Evolutionary conservation across 1,140 invertebrate genomes (phyloP), one percentile per base, ranked within the genome.

Genomic region (Wiebesia pumilae): DNA sequence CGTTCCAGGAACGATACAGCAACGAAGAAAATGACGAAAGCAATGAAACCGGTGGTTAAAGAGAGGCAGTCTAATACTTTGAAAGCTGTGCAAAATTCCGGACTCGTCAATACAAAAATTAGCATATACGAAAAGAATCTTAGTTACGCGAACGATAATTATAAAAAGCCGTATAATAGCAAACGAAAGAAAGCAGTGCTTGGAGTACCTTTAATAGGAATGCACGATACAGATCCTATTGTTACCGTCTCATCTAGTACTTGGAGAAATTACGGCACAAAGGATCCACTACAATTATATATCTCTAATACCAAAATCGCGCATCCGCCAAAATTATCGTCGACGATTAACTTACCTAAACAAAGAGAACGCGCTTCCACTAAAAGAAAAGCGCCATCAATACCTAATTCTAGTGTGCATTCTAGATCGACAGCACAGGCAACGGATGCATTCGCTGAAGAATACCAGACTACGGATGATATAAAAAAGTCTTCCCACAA

Each of bases 191-290:
- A 73, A 67, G 27, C 38, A 33, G 47, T 69, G n/a, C 24, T 69
- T n/a, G 69, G 62, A 0, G 93, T 94, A n/a, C 93, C 93, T 3
- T 81, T 94, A 21, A 91, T 93, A 0, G 93, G 93, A 4, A 94
- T 93, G 93, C 93, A 93, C 43, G 91, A 91, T 27, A 90, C 91
- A 30, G 90, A 90, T 71, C n/a, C 91, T 0, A 89, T 91, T 0
- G 85, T 91, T 84, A 38, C 82, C 79, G 7, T 33, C 89, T 0
- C 83, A 71, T 6, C 78, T 51, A 9, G 84, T 65, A 38, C 47
- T 88, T 51, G 54, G 83, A 43, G 81, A 78, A 19, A 82, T 83
- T 0, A 47, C 1, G 47, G 24, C n/a, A 51, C 62, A 0, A 35
- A 69, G 10, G 40, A 67, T 27, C 83, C n/a, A 35, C 35, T n/a